phyloP scores from a whole-genome alignment of 2,113 vertebrate genomes.

The Ammodytes marinus region DNA sequence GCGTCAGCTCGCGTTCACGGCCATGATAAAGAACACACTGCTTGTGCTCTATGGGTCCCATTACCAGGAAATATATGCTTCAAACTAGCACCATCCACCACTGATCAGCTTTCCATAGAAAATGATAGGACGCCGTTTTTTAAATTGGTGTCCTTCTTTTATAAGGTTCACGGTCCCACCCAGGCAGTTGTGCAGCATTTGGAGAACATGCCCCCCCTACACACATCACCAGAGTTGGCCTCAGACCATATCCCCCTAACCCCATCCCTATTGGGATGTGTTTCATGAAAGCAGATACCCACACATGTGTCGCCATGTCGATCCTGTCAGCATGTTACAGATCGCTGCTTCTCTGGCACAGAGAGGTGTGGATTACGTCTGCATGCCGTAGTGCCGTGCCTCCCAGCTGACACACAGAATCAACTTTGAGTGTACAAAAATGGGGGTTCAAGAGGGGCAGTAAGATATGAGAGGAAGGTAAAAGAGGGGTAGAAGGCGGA shows the following conservation, averaged over 20 bases:
- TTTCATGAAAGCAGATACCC: constrained; percentile 76
- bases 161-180: not conserved
- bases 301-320: constrained; percentile 68
- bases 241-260: not conserved
- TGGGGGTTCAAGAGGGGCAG: not conserved
- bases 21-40: too few relatives aligned
- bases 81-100: too few relatives aligned
- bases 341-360: constrained; percentile 57
- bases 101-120: too few relatives aligned
- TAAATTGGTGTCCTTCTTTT: too few relatives aligned
- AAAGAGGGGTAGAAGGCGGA: constrained; percentile 4
- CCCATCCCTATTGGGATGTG: constrained; percentile 34
- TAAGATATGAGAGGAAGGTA: not conserved
- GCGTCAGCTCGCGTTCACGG: too few relatives aligned
- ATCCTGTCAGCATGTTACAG: constrained; percentile 73
- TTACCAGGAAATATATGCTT: too few relatives aligned
- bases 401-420: constrained; percentile 58
- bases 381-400: constrained; percentile 48
- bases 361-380: constrained; percentile 80
- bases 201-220: constrained; percentile 27
- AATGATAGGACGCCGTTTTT: too few relatives aligned
- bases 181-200: not conserved
- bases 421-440: constrained; percentile 9
- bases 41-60: too few relatives aligned
- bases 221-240: constrained; percentile 32